Percentiles rank a stretch among this genome's conserved stretches.
Conservation (phyloP, 2,113 vertebrate genomes). For the Ivindomyrus marchei region DNA sequence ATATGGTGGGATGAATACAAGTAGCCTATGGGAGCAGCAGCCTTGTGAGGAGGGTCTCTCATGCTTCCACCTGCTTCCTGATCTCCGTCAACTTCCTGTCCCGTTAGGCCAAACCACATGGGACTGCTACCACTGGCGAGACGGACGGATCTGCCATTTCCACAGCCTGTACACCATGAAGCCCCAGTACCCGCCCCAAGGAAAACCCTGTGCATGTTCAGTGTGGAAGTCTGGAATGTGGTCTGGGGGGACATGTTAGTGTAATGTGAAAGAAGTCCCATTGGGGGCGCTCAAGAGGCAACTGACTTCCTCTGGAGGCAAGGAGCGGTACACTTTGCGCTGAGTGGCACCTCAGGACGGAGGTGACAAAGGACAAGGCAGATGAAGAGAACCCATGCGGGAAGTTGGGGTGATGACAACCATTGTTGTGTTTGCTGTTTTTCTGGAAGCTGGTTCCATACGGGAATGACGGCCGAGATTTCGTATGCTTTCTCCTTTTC, state of each 20-base stretch:
- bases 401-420: not conserved
- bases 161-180: not conserved
- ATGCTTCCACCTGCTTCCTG: not conserved
- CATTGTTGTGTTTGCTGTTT: not conserved
- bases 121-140: not conserved
- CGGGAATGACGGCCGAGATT: not conserved
- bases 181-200: not conserved
- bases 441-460: not conserved
- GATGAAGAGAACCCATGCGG: not conserved
- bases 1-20: not conserved
- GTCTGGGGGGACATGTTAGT: not conserved
- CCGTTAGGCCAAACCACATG: not conserved
- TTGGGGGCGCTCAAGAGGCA: not conserved
- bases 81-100: not conserved
- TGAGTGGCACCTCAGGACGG: not conserved
- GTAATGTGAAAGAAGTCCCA: not conserved
- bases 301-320: not conserved
- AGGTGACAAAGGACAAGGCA: not conserved
- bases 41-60: not conserved
- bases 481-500: not conserved
- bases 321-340: not conserved
- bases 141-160: not conserved
- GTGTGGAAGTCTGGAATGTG: not conserved
- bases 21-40: not conserved
- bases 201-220: not conserved